These are phyloP conservation scores for Pelecanoides urinatrix DNA, from an alignment of 2,113 vertebrate species.

Conservation along the genomic window DNA sequence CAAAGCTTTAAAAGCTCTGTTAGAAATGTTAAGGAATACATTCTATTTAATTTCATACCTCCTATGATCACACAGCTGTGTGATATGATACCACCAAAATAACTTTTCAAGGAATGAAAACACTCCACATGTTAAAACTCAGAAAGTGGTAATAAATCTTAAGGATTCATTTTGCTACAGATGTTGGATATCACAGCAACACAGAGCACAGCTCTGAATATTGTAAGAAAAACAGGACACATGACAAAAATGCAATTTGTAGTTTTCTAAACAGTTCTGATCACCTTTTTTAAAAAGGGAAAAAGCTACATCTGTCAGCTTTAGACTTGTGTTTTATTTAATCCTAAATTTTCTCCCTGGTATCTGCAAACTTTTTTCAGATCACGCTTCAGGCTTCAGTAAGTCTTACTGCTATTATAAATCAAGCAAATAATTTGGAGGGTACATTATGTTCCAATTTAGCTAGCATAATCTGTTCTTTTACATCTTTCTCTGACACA, in stretches of 20 bases:
- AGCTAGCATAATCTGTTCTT: neutral
- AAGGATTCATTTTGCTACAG: neutral
- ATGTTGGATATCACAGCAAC: neutral
- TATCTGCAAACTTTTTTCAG: neutral
- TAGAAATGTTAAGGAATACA: neutral
- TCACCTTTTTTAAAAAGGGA: neutral
- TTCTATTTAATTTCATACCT: conserved; percentile 16
- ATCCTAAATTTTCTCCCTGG: neutral
- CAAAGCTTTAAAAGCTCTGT: neutral
- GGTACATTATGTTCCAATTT: neutral
- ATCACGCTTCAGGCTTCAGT: neutral
- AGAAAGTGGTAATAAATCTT: neutral
- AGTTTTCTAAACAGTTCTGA: neutral
- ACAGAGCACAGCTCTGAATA: neutral
- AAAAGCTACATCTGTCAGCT: neutral
- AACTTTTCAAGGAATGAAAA: conserved; percentile 1
- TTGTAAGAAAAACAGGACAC: neutral
- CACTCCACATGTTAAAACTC: neutral
- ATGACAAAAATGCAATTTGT: neutral
- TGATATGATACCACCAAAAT: conserved; percentile 4
- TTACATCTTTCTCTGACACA: neutral
- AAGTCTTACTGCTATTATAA: neutral
- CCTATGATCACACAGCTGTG: conserved; percentile 27
- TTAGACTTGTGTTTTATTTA: neutral
- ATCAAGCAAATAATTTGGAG: neutral